phyloP scores from a whole-genome alignment of 1,140 invertebrate genomes.

The Meloidogyne floridensis region DNA sequence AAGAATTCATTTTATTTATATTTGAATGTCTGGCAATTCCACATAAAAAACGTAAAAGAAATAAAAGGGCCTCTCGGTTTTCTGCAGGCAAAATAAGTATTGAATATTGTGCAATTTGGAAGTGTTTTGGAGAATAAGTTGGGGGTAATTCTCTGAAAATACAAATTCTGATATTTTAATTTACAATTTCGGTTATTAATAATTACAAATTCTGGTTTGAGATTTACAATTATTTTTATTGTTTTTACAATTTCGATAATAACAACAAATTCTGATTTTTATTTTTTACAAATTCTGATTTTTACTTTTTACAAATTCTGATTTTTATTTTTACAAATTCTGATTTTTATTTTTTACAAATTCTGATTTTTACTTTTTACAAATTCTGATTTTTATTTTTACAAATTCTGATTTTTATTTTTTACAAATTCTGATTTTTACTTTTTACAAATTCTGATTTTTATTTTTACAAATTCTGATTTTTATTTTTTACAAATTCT shows the following conservation, averaged over 20 bases:
- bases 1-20: conserved; percentile 33
- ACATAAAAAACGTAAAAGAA: conserved; percentile 33
- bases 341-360: too few relatives aligned
- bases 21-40: conserved; percentile 30
- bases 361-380: too few relatives aligned
- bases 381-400: too few relatives aligned
- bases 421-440: neutral
- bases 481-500: neutral
- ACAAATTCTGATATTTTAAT: conserved; percentile 58
- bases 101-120: conserved; percentile 39
- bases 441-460: neutral
- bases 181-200: too few relatives aligned
- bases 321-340: too few relatives aligned
- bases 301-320: too few relatives aligned
- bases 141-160: conserved; percentile 41
- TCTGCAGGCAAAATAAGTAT: conserved; percentile 39
- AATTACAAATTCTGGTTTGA: too few relatives aligned
- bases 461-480: neutral
- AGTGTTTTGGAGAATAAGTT: conserved; percentile 24
- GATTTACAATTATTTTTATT: too few relatives aligned
- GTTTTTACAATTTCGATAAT: too few relatives aligned
- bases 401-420: neutral
- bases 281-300: too few relatives aligned
- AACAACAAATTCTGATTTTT: too few relatives aligned
- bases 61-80: conserved; percentile 37